These are phyloP conservation scores for Pipistrellus nathusii DNA, from an alignment of 2,797 vertebrate genomes.

Conservation along the genomic window DNA sequence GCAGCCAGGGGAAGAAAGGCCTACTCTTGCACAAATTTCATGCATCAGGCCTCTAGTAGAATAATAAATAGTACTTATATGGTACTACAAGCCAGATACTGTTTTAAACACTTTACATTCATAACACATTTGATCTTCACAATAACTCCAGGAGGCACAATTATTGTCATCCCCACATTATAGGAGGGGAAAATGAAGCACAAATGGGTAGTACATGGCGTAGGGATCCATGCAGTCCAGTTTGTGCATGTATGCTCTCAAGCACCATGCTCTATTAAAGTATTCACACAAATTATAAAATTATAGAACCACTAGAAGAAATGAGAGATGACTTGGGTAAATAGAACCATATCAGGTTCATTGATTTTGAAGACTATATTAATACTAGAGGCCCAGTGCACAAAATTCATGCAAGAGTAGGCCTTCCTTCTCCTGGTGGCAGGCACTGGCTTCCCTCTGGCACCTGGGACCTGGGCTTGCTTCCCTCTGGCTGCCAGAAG, in stretches of 20 bases:
- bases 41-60: not conserved
- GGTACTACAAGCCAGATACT: not conserved
- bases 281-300: not conserved
- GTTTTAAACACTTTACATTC: not conserved
- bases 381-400: too few relatives aligned
- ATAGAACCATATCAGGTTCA: not conserved
- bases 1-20: too few relatives aligned
- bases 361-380: not conserved
- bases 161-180: not conserved
- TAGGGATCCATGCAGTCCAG: not conserved
- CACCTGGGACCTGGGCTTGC: too few relatives aligned
- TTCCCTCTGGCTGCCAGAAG: too few relatives aligned
- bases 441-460: too few relatives aligned
- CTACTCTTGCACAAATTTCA: too few relatives aligned
- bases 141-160: not conserved
- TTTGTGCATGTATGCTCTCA: not conserved
- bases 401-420: too few relatives aligned
- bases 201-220: not conserved
- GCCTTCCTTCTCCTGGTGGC: too few relatives aligned
- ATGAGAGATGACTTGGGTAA: not conserved
- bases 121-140: not conserved
- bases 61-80: not conserved
- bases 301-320: not conserved
- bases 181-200: not conserved
- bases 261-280: not conserved